These are phyloP conservation scores for Tokudaia tokunoshimensis DNA, from an alignment of 2,797 vertebrate species.

Conservation along the genomic window DNA sequence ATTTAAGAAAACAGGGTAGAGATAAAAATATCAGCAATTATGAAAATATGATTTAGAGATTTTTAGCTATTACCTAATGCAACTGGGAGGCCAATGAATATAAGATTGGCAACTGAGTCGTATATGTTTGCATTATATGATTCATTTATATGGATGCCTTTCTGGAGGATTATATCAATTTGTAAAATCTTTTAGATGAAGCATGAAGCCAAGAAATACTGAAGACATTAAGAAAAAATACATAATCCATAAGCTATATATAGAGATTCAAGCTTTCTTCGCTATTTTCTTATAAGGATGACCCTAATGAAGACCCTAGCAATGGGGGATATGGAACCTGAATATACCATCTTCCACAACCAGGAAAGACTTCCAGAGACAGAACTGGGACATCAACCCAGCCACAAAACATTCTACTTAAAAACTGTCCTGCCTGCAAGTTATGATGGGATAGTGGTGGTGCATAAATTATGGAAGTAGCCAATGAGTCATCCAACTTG, in stretches of 20 bases:
- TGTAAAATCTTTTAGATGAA: not conserved
- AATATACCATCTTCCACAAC: not conserved
- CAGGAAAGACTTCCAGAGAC: not conserved
- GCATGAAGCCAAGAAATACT: not conserved
- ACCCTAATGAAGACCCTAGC: not conserved
- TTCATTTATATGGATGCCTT: not conserved
- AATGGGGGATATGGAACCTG: not conserved
- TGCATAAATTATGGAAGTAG: not conserved
- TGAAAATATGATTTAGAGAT: not conserved
- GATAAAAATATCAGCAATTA: not conserved
- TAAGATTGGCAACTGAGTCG: not conserved
- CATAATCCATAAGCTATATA: not conserved
- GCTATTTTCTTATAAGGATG: not conserved
- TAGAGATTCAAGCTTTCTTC: too few relatives aligned
- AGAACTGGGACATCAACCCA: not conserved
- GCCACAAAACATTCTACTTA: not conserved
- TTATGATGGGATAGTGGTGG: not conserved
- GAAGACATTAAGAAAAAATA: not conserved
- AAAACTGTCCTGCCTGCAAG: not conserved
- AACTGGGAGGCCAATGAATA: not conserved
- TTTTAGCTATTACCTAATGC: not conserved
- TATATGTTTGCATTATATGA: not conserved
- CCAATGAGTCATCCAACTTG: not conserved
- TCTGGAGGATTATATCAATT: not conserved
- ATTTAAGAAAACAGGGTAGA: not conserved